Conservation (phyloP, 2,888 invertebrate species). For the Philonicus albiceps region DNA sequence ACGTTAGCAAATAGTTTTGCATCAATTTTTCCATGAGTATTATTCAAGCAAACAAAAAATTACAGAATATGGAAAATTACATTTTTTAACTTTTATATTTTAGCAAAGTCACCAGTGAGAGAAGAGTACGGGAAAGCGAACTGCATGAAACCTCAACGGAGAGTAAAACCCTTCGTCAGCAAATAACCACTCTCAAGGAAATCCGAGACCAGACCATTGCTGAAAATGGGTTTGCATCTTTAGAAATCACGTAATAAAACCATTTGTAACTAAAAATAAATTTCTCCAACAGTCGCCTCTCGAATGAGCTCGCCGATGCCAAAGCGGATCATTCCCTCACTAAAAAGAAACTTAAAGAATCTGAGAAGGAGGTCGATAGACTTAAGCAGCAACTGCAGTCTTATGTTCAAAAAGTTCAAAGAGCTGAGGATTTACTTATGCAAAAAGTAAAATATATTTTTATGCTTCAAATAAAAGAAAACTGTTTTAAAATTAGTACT, state of each 20-base stretch:
- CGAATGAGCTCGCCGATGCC: conserved; percentile 74
- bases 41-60: too few species aligned
- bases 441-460: conserved; percentile 66
- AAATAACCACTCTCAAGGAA: conserved; percentile 58
- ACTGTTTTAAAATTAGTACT: background rate
- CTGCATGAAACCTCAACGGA: conserved; percentile 59
- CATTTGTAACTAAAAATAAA: background rate
- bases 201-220: conserved; percentile 60
- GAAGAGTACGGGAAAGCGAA: conserved; percentile 57
- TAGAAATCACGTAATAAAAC: background rate
- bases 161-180: conserved; percentile 59
- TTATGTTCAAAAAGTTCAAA: conserved; percentile 81
- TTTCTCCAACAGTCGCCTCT: conserved; percentile 68
- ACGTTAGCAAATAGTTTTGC: too few species aligned
- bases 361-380: conserved; percentile 75
- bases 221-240: conserved; percentile 58
- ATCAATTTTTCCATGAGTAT: too few species aligned
- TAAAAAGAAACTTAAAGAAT: conserved; percentile 73
- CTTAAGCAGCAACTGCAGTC: conserved; percentile 80
- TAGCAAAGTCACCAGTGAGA: conserved; percentile 56
- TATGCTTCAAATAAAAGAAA: background rate
- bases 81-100: conserved; percentile 39
- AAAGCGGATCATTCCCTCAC: conserved; percentile 70
- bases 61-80: background rate
- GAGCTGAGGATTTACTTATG: conserved; percentile 78